Conservation (phyloP, 2,888 invertebrate species). For the Hedya salicella region DNA sequence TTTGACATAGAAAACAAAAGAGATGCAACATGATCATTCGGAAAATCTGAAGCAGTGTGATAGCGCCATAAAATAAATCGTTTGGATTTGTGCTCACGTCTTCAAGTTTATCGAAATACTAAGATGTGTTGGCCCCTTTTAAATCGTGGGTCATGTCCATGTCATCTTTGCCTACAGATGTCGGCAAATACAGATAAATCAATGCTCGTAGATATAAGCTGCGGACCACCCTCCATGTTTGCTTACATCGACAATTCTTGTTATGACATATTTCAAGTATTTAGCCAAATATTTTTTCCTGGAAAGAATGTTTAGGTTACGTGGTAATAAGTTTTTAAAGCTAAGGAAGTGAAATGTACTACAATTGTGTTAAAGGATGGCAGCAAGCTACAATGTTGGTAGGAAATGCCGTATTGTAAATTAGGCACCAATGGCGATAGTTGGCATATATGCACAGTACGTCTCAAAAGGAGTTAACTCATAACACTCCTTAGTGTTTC, state of each 20-base stretch:
- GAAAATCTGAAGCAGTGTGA: no score
- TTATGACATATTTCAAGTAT: not conserved
- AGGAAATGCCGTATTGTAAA: no score
- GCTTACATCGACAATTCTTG: slow-evolving; percentile 17
- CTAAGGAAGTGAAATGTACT: no score
- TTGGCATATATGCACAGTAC: no score
- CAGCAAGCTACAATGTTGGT: no score
- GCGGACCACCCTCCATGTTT: slow-evolving; percentile 22
- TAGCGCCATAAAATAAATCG: not conserved
- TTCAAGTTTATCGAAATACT: no score
- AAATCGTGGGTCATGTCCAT: slow-evolving; percentile 22
- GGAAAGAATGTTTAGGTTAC: not conserved
- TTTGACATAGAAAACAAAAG: no score
- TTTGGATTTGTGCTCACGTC: not conserved
- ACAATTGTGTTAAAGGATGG: no score
- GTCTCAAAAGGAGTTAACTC: no score
- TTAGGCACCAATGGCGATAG: no score
- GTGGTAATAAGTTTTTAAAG: not conserved
- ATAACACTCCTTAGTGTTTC: no score
- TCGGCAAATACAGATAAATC: slow-evolving; percentile 30
- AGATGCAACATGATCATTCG: no score
- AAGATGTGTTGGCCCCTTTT: slow-evolving; percentile 2
- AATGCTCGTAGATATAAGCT: slow-evolving; percentile 21
- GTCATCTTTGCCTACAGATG: slow-evolving; percentile 7
- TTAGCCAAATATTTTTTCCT: slow-evolving; percentile 4